Evolutionary conservation across 2,113 vertebrate species (phyloP), one percentile per base, ranked within the genome.

Genomic region (Menidia beryllina): DNA sequence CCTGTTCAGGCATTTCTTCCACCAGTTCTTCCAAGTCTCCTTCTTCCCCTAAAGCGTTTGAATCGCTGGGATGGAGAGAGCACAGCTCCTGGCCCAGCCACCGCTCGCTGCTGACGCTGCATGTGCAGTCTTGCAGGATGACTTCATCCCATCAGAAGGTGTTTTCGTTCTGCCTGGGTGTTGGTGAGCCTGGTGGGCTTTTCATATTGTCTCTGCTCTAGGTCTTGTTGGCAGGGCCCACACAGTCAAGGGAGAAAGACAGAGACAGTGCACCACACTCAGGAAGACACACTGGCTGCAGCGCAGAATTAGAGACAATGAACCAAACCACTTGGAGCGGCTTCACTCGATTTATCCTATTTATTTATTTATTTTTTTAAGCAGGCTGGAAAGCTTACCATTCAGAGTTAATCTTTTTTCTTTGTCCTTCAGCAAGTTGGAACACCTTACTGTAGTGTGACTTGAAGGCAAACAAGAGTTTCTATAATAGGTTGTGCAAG

Each of bases 111-210:
- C 20, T 36, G 47, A 38, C 39, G 58, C 59, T 61, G 71, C 86
- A 83, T 89, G 88, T 84, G 53, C 48, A 62, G 67, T 89, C 87
- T 83, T 89, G 87, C 69, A 65, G 62, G 36, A 77, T 89, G 88
- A 91, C 89, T 89, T 91, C 84, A 91, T 83, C 77, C 79, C 69
- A 77, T 73, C 47, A 36, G 50, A 72, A 26, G 78, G 68, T 82
- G 80, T 83, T 83, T 34, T 75, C 55, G 72, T 69, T 51, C 51
- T 43, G 53, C 36, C 52, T 36, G 43, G 48, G 74, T 23, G 38
- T 51, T 72, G 30, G 41, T 0, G 12, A 75, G 66, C 69, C 76
- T 43, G n/a, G 2, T 25, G 34, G 71, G 74, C 65, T 51, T 76
- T 77, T 77, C 9, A 58, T 12, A 61, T 51, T 69, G 38, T 75